Evolutionary conservation across 1,140 invertebrate species (phyloP).

Genomic region (Cataglyphis hispanica): DNA sequence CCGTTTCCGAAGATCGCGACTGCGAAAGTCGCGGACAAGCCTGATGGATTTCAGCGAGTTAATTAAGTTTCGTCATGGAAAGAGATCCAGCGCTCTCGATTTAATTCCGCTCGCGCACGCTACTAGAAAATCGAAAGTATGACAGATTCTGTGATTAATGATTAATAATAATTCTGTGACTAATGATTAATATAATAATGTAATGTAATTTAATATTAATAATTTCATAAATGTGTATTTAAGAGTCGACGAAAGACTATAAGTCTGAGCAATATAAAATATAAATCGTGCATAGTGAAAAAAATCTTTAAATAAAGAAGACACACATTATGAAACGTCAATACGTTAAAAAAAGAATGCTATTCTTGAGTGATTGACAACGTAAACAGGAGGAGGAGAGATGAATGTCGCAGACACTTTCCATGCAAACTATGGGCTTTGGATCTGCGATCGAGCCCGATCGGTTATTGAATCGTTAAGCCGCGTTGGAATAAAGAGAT

Average conservation of each 20-base stretch:
- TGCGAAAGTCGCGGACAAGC: background rate
- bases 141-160: too few species aligned
- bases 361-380: slow-evolving; percentile 63
- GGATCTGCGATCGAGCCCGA: slow-evolving; percentile 75
- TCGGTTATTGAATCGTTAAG: slow-evolving; percentile 87
- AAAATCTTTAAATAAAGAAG: background rate
- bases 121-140: too few species aligned
- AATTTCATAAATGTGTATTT: too few species aligned
- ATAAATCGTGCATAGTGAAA: background rate
- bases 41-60: slow-evolving; percentile 46
- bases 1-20: slow-evolving; percentile 26
- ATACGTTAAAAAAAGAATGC: background rate
- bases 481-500: slow-evolving; percentile 82
- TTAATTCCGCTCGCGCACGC: slow-evolving; percentile 11
- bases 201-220: background rate
- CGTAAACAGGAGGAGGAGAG: slow-evolving; percentile 39
- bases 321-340: background rate
- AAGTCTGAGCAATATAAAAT: background rate
- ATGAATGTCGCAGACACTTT: slow-evolving; percentile 77
- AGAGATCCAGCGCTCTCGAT: slow-evolving; percentile 5
- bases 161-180: too few species aligned
- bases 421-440: slow-evolving; percentile 80
- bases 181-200: background rate
- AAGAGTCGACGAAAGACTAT: background rate
- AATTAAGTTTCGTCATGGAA: slow-evolving; percentile 6